These are phyloP conservation scores for Xestia xanthographa DNA, from an alignment of 2,888 invertebrate species.

Conservation along the genomic window DNA sequence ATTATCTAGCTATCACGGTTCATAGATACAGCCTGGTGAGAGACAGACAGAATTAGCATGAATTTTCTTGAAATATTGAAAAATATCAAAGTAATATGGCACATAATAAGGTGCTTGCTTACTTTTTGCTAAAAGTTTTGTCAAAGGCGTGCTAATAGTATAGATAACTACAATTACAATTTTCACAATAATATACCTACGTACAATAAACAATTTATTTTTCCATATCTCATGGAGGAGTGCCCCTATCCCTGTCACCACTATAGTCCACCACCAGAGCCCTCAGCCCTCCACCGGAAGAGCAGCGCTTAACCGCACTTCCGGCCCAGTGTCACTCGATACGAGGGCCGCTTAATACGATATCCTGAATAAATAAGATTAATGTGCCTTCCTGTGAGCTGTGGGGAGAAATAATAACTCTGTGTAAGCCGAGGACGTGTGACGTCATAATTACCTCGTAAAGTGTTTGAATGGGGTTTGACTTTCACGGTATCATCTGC, in stretches of 20 bases:
- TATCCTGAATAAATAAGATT: slow-evolving; percentile 64
- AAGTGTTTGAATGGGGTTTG: slow-evolving; percentile 44
- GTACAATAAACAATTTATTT: too few species aligned
- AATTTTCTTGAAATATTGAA: too few species aligned
- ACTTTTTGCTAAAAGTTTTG: too few species aligned
- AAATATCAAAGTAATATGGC: too few species aligned
- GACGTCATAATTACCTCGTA: slow-evolving; percentile 50
- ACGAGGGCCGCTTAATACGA: slow-evolving; percentile 51
- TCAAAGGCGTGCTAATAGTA: too few species aligned
- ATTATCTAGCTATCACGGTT: too few species aligned
- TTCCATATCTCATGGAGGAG: not conserved
- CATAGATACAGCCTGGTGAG: too few species aligned
- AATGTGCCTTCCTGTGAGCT: slow-evolving; percentile 38
- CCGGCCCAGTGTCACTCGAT: slow-evolving; percentile 56
- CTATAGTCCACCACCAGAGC: not conserved
- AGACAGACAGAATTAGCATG: too few species aligned
- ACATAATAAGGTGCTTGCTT: too few species aligned
- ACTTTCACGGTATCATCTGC: slow-evolving; percentile 17
- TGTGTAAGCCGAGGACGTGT: slow-evolving; percentile 46
- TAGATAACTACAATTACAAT: too few species aligned
- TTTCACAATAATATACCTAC: too few species aligned
- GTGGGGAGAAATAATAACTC: slow-evolving; percentile 47
- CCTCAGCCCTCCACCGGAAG: slow-evolving; percentile 33
- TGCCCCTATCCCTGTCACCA: not conserved
- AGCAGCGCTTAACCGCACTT: slow-evolving; percentile 50